Evolutionary conservation across 2,888 invertebrate genomes (phyloP).

Genomic region (Chrysina gloriosa): DNA sequence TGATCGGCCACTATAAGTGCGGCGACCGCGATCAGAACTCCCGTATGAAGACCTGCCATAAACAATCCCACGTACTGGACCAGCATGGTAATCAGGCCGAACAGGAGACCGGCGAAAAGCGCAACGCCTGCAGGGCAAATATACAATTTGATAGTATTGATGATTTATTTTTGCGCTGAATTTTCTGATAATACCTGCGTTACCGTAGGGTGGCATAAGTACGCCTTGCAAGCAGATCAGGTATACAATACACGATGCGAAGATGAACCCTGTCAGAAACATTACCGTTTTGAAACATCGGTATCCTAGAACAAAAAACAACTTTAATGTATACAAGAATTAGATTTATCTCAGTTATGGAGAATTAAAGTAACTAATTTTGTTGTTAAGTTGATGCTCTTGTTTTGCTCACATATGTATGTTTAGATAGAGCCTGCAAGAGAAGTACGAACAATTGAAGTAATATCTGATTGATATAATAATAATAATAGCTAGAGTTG

Average conservation of each 20-base stretch:
- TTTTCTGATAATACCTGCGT: slow-evolving; percentile 67
- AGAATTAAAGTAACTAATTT: no score
- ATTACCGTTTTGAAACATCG: slow-evolving; percentile 89
- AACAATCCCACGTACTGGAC: slow-evolving; percentile 86
- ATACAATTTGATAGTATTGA: neutral
- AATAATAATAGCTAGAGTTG: no score
- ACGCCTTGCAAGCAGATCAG: slow-evolving; percentile 84
- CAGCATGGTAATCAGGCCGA: slow-evolving; percentile 84
- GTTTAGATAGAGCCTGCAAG: no score
- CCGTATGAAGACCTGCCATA: slow-evolving; percentile 83
- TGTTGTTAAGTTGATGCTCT: no score
- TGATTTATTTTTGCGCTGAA: neutral
- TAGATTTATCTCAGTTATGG: no score
- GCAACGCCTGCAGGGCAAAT: slow-evolving; percentile 70
- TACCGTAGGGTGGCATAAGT: slow-evolving; percentile 81
- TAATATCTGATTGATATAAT: neutral
- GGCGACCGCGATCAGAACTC: slow-evolving; percentile 73
- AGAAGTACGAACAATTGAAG: neutral
- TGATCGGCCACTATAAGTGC: slow-evolving; percentile 72
- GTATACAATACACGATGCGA: slow-evolving; percentile 84
- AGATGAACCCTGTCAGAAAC: slow-evolving; percentile 89
- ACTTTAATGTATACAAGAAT: no score
- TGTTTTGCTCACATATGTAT: no score
- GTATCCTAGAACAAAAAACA: slow-evolving; percentile 75
- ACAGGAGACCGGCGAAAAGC: slow-evolving; percentile 78